Evolutionary conservation across 2,888 invertebrate genomes (phyloP), one percentile per base, ranked within the genome.

Genomic region (Nomada lathburiana): DNA sequence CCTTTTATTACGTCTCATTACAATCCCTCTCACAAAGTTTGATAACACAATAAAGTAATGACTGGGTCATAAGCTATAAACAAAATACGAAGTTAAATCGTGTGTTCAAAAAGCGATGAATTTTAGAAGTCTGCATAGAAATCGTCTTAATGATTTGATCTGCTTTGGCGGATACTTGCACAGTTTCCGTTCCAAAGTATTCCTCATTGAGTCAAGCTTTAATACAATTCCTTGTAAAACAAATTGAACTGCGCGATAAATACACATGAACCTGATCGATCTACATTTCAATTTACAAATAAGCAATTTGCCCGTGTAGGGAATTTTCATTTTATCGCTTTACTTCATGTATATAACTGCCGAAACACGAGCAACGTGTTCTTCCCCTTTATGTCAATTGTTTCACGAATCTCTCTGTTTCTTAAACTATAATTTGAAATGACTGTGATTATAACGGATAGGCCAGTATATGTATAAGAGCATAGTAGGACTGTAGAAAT

Each of bases 1-100:
- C 11, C 29, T 26, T 60, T 57, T 59, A 53, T 26, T 80, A 36
- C 57, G 63, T 63, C 20, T 68, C 80, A 80, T 72, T 23, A 65
- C 64, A 70, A 26, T 53, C 47, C 20, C 29, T 20, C 47, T 26
- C 36, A 55, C n/a, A 52, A 53, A 36, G 11, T 62, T 68, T 29
- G 23, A 55, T 20, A 44, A 72, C 42, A 55, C 55, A 64, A 63
- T 42, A 44, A 55, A 67, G 29, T 50, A 29, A 36, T 44, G 52
- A 11, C 13, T 47, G 16, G 47, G 53, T 52, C 47, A 55, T n/a
- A 53, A 10, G 52, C 47, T 47, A 26, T 65, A 77, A 80, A 80
- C 79, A 77, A 77, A 79, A 60, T 52, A 42, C 67, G 36, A 29
- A 16, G 13, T 42, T 59, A 23, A 26, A 23, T 16, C 36, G 23